Percentiles rank a stretch among this genome's conserved stretches.
phyloP scores from a whole-genome alignment of 2,113 vertebrate species.

The Colistium nudipinnis region DNA sequence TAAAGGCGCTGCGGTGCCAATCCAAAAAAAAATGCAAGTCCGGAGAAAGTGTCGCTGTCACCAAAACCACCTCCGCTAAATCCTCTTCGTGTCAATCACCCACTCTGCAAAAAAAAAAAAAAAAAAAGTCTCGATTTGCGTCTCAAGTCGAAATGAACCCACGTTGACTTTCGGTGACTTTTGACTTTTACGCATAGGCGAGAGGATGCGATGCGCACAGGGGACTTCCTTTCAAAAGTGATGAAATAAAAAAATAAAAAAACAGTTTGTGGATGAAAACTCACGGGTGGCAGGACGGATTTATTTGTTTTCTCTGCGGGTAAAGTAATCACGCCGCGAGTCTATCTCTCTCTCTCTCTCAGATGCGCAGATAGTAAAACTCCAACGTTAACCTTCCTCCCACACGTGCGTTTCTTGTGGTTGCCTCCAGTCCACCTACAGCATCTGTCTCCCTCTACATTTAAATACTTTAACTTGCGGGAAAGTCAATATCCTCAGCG shows the following conservation, averaged over 20 bases:
- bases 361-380: conserved; percentile 53
- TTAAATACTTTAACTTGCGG: conserved; percentile 79
- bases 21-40: conserved; percentile 65
- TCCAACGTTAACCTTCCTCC: conserved; percentile 74
- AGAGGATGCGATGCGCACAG: conserved; percentile 11
- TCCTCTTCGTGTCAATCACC: conserved; percentile 49
- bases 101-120: conserved; percentile 1
- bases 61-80: conserved; percentile 47
- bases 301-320: conserved; percentile 19
- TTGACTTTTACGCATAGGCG: conserved; percentile 55
- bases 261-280: conserved; percentile 12
- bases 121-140: conserved; percentile 8
- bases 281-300: neutral
- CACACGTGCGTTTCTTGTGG: conserved; percentile 78
- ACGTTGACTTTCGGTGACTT: conserved; percentile 4
- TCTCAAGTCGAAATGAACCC: conserved; percentile 47
- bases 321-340: conserved; percentile 22
- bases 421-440: conserved; percentile 63
- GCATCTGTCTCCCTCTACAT: conserved; percentile 74
- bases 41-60: conserved; percentile 49
- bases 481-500: conserved; percentile 73
- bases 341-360: conserved; percentile 36
- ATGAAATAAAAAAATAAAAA: neutral
- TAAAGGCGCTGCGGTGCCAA: conserved; percentile 38
- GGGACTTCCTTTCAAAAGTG: neutral